phyloP scores from a whole-genome alignment of 53 echinoderm and acorn worm genomes.

The Astropecten irregularis region DNA sequence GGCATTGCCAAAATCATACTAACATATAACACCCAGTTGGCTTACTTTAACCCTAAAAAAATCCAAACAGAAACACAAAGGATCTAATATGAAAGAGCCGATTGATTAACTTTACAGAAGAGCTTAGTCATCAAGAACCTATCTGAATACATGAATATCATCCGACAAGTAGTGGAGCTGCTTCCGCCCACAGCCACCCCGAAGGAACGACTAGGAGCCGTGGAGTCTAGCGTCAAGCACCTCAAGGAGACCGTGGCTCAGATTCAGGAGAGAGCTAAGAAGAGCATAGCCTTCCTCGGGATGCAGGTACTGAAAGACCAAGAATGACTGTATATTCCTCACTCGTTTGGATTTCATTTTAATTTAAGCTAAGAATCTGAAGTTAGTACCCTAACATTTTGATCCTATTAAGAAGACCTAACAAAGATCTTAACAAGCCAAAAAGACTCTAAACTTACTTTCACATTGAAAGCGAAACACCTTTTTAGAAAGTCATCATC shows the following conservation, averaged over 20 bases:
- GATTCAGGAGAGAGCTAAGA: conserved; percentile 79
- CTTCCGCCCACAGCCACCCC: conserved; percentile 57
- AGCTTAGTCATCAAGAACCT: conserved; percentile 67
- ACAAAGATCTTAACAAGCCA: neutral
- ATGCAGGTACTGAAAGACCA: conserved; percentile 92
- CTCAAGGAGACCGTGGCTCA: conserved; percentile 66
- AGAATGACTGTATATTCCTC: too few relatives aligned
- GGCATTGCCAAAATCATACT: too few relatives aligned
- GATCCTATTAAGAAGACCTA: neutral
- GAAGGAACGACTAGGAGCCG: conserved; percentile 64
- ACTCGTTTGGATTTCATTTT: too few relatives aligned
- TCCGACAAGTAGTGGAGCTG: conserved; percentile 78
- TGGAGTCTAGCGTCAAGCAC: conserved; percentile 62
- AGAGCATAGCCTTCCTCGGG: conserved; percentile 74
- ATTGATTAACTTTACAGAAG: conserved; percentile 40
- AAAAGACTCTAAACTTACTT: too few relatives aligned
- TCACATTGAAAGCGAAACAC: too few relatives aligned
- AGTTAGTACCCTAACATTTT: too few relatives aligned
- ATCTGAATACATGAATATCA: conserved; percentile 56
- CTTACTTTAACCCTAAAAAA: too few relatives aligned
- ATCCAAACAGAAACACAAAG: too few relatives aligned
- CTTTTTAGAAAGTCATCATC: too few relatives aligned
- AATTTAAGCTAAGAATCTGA: too few relatives aligned
- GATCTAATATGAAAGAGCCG: too few relatives aligned
- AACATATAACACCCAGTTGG: too few relatives aligned